Evolutionary conservation across 2,888 invertebrate species (phyloP), one percentile per base, ranked within the genome.

Genomic region (Polymixis flavicincta): DNA sequence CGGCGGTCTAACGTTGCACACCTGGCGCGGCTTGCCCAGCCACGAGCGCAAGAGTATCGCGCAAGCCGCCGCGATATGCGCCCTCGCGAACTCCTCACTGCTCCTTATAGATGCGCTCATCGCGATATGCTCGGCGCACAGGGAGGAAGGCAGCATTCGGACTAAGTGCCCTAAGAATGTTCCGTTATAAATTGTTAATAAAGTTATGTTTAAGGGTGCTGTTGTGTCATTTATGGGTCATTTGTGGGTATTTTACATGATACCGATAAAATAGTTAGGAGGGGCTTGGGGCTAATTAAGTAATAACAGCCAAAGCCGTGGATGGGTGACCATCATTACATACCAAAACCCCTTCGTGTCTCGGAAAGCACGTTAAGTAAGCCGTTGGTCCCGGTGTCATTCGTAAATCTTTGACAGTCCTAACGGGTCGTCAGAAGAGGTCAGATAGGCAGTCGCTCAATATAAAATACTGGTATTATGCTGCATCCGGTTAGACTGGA

Each of bases 91-190:
- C 74, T 92, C 95, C 13, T 90, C 91, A 0, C 76, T 96, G n/a
- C 89, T 95, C 60, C 82, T 90, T 17, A 71, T 96, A 9, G 96
- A 96, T 66, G 89, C 95, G 0, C 71, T 95, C 22, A 82, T 95
- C 3, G 93, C 95, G 0, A 76, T 94, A 71, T 95, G 95, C 85
- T 92, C 94, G 1, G 94, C 93, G 7, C 91, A 93, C 54, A 93
- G 87, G 73, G 94, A 94, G 2, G 90, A 90, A 52, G 87, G 87
- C 84, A 93, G 92, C 69, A 89, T 90, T 22, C 88, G 92, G 19
- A 89, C 92, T 28, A 93, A 92, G 78, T 87, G 87, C 60, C 87
- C 89, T 17, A 92, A 92, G 78, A 87, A 86, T 48, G 78, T 67
- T 59, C 72, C 87, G 66, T 48, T 32, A 45, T 71, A 70, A 71